Base-by-base conservation (phyloP, 2,113 vertebrate genomes). In the Gymnorhina tibicen region DNA sequence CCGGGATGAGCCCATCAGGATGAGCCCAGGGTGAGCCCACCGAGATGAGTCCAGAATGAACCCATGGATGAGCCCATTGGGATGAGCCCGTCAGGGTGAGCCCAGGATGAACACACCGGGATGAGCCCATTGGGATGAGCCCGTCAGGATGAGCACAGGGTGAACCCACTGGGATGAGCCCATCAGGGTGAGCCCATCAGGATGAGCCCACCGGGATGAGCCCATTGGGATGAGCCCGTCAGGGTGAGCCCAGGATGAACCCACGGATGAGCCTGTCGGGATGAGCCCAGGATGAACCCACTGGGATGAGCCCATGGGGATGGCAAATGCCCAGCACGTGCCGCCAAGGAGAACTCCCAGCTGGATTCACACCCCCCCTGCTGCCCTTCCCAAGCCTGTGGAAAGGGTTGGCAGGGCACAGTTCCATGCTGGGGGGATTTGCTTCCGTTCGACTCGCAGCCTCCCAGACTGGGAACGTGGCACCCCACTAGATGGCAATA, bases 401-500 rank as follows among this genome's bases (percentile, higher is more conserved):
- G 58, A 60, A 60, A 12, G 24, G 35, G 23, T 12, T 60, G 58
- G 58, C 58, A 26, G 16, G 1, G n/a, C 58, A 8, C 58, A 37
- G 5, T 37, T 60, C 58, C n/a, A 1, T 17, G 23, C 58, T 27
- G 58, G 35, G 16, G 23, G 24, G 58, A 11, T 60, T 60, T 17
- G 12, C 26, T 60, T 17, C 58, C 58, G 4, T 37, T 37, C 1
- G 3, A 26, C 35, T 37, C 11, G 2, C 35, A 18, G 58, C 58
- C n/a, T 60, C 24, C 56, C 24, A 10, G 47, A 1, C 22, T 23
- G 69, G 74, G 42, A 21, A 22, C 33, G 2, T 10, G 44, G 19
- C 3, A 8, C 59, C 70, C 96, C 91, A 32, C 89, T 93, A 91
- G 96, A 37, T 96, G 95, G 94, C 95, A 87, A 73, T 64, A 11